phyloP scores from a whole-genome alignment of 2,797 vertebrate genomes.

The Macropodus opercularis region DNA sequence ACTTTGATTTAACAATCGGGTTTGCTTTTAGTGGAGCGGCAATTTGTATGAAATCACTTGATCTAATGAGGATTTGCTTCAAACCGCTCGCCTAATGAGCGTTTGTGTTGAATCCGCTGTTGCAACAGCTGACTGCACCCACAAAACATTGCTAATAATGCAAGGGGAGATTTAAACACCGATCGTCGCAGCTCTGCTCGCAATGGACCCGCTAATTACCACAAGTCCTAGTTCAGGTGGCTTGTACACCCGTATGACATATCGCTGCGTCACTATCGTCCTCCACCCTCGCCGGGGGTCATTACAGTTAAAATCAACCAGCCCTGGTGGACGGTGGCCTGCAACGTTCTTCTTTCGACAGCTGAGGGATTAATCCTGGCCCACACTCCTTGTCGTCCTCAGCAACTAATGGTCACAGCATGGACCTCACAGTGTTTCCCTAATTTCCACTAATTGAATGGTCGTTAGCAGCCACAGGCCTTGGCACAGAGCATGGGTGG shows the following conservation, averaged over 20 bases:
- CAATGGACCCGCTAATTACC: slow-evolving; percentile 28
- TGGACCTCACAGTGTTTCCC: slow-evolving; percentile 79
- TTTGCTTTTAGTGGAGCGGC: slow-evolving; percentile 48
- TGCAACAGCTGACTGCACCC: slow-evolving; percentile 34
- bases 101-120: background rate
- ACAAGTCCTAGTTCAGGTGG: slow-evolving; percentile 20
- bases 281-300: slow-evolving; percentile 39
- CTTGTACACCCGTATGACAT: background rate
- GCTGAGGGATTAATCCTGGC: slow-evolving; percentile 74
- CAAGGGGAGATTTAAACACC: slow-evolving; percentile 28
- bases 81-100: slow-evolving; percentile 59
- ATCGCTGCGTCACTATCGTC: slow-evolving; percentile 9
- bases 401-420: slow-evolving; percentile 80
- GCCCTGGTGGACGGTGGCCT: slow-evolving; percentile 57
- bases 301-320: slow-evolving; percentile 51
- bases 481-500: slow-evolving; percentile 60
- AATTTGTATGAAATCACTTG: slow-evolving; percentile 57
- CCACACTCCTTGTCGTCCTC: slow-evolving; percentile 65
- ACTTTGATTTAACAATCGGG: slow-evolving; percentile 68
- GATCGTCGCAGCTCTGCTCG: slow-evolving; percentile 10
- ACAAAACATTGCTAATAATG: slow-evolving; percentile 33
- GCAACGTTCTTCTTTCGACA: slow-evolving; percentile 56
- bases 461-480: slow-evolving; percentile 78
- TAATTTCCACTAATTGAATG: slow-evolving; percentile 83
- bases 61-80: slow-evolving; percentile 63